Evolutionary conservation across 2,888 invertebrate species (phyloP).

Genomic region (Tholera decimalis): DNA sequence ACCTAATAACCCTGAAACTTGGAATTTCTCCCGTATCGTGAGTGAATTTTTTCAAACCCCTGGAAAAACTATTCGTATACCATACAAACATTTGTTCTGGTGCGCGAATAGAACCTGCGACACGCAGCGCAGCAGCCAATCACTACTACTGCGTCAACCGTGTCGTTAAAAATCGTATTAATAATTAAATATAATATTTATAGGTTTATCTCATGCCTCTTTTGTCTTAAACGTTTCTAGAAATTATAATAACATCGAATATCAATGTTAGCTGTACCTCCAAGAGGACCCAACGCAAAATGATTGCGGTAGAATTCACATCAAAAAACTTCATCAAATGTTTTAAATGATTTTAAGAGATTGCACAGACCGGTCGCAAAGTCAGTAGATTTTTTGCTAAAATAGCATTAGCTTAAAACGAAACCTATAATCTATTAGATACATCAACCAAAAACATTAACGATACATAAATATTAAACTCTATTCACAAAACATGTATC

Average conservation of each 20-base stretch:
- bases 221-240: not conserved
- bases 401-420: constrained; percentile 38
- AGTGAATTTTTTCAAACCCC: too few relatives aligned
- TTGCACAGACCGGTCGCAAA: constrained; percentile 2
- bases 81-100: too few relatives aligned
- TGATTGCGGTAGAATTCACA: not conserved
- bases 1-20: too few relatives aligned
- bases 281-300: not conserved
- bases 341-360: constrained; percentile 8
- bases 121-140: too few relatives aligned
- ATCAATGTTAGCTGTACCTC: too few relatives aligned
- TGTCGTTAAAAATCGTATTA: too few relatives aligned
- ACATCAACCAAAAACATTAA: constrained; percentile 23
- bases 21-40: too few relatives aligned
- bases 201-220: not conserved
- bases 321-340: constrained; percentile 3
- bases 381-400: constrained; percentile 30
- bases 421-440: constrained; percentile 50
- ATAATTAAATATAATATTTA: not conserved
- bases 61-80: too few relatives aligned
- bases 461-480: constrained; percentile 20
- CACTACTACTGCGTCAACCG: too few relatives aligned
- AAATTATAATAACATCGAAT: too few relatives aligned
- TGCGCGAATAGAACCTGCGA: too few relatives aligned
- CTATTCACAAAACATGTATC: constrained; percentile 45